A percentile compares a stretch with the other conserved stretches of the same genome.
phyloP scores from a whole-genome alignment of 2,113 vertebrate species.

The Sceloporus tristichus region DNA sequence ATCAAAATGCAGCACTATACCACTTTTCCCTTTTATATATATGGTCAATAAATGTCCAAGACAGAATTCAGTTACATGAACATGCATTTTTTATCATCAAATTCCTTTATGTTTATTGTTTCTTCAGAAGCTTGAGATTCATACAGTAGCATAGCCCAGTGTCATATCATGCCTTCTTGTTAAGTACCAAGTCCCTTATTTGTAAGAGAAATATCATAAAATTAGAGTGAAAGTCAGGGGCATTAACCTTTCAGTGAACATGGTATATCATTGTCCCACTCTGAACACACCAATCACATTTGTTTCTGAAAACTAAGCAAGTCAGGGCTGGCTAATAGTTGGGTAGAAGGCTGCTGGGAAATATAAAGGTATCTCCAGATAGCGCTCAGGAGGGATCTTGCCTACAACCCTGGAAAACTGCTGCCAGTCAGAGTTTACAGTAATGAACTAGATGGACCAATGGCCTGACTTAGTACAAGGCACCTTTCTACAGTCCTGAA shows the following conservation, averaged over 20 bases:
- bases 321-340: too few species aligned
- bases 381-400: too few species aligned
- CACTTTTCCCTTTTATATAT: too few species aligned
- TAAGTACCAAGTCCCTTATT: background rate
- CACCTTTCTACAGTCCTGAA: background rate
- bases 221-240: background rate
- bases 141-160: slow-evolving; percentile 1
- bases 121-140: background rate
- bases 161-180: background rate
- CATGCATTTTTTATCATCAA: background rate
- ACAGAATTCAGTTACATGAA: background rate
- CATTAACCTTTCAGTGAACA: background rate
- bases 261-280: too few species aligned
- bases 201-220: background rate
- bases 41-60: too few species aligned
- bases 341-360: too few species aligned
- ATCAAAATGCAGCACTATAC: too few species aligned
- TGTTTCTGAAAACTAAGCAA: background rate
- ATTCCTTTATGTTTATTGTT: background rate
- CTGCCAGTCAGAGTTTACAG: too few species aligned
- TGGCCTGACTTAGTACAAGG: background rate
- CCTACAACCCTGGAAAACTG: too few species aligned
- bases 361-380: too few species aligned
- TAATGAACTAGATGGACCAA: too few species aligned
- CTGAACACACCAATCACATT: background rate